Base-by-base conservation (phyloP, 1,140 invertebrate genomes). In the Diorhabda elongata region DNA sequence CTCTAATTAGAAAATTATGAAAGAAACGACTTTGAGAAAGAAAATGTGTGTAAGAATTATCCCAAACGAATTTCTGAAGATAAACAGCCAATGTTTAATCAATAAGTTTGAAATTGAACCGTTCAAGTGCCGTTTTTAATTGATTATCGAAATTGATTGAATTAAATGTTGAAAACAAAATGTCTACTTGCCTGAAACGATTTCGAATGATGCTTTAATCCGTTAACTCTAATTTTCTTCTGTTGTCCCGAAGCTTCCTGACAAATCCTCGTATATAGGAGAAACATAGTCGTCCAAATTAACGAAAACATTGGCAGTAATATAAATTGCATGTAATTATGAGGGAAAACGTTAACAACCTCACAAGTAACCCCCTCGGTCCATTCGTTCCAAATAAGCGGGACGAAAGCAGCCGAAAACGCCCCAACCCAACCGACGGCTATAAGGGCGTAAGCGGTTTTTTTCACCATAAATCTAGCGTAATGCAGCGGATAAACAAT, bases 401-500 rank as follows among this genome's bases (percentile, higher is more conserved):
- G 88, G 59, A 90, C 83, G 47, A 85, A 84, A 44, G 89, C 86
- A 42, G 91, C 81, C 61, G 85, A 80, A 2, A 89, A 81, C 0
- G 89, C 87, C 44, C 85, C 75, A 2, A 84, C 78, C 90, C 90
- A 92, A 2, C 86, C 89, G 5, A 84, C 77, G 8, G 84, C 77
- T 76, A 91, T 88, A 44, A 90, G 83, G 52, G 84, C 73, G 57
- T 83, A 76, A 3, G 88, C 87, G 42, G 86, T 82, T 70, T 84
- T 82, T 69, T 86, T 86, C 0, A 87, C 90, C 85, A 90, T 88
- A 74, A 87, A 86, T 70, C 87, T 84, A 78, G 84, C 85, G 80
- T 92, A 92, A 78, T 90, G 87, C 68, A 95, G 83, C 2, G 93
- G 92, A 81, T 93, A 88, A 3, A 95, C 86, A 67, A 95, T 92